Base-by-base conservation (phyloP, 2,888 invertebrate species). In the Lasioglossum morio region DNA sequence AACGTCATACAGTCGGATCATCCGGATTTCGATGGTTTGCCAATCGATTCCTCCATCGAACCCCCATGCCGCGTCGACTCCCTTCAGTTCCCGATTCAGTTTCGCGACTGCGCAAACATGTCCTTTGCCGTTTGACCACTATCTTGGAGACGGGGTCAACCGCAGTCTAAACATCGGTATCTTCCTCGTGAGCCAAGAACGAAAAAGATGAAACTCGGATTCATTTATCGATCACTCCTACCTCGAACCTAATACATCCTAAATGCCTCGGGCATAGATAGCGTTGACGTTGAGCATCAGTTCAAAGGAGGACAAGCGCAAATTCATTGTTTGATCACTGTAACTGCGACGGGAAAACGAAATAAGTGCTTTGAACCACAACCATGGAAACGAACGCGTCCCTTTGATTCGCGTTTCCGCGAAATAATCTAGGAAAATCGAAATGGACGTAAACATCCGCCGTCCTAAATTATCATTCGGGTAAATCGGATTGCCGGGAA, bases 1-100 rank as follows among this genome's bases (percentile, higher is more conserved):
- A 88, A 90, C 89, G 85, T 91, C 88, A 86, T 91, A 90, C 87
- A 90, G 85, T 88, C 87, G 91, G 89, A 90, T 91, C 87, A 91
- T 87, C 91, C 90, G 87, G 88, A 88, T 91, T 89, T 84, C 53
- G 73, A 83, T 78, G 85, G 37, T 82, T 75, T 77, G 83, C 79
- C 79, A 69, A 85, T 88, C 90, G 88, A 88, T 90, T 66, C 82
- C 57, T 66, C 74, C 16, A 73, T 82, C 77, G 74, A 78, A 73
- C 77, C 27, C 27, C 12, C 48, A 27, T 30, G 3, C 1, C 34
- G 34, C 34, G 34, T 34, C 34, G 37, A 19, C 23, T 19, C 23
- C 4, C 43, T n/a, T 60, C 34, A 34, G 2, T 34, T 34, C 34
- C 30, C 76, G 72, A 78, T 86, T 69, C 73, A 73, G 27, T 81